Conservation (phyloP, 2,888 invertebrate species). For the Drosophila greeni region DNA sequence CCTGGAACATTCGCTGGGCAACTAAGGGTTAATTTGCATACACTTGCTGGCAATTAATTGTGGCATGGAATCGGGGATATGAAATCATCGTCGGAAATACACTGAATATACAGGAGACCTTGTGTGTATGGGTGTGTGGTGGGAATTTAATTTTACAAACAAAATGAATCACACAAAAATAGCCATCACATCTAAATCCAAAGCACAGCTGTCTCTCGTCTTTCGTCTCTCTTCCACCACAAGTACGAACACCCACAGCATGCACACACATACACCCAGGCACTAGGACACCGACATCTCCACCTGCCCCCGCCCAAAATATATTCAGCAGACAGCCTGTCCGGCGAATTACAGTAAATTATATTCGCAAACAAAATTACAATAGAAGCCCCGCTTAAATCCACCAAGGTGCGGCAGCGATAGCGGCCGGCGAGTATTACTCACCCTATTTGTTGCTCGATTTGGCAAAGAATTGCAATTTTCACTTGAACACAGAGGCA, state of each 20-base stretch:
- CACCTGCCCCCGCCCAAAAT: slow-evolving; percentile 4
- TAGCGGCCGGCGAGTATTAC: not conserved
- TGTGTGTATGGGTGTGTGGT: slow-evolving; percentile 19
- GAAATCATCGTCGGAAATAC: slow-evolving; percentile 70
- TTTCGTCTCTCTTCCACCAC: slow-evolving; percentile 12
- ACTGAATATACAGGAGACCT: slow-evolving; percentile 25
- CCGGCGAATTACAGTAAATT: slow-evolving; percentile 17
- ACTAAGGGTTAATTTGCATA: slow-evolving; percentile 31
- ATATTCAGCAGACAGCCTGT: slow-evolving; percentile 21
- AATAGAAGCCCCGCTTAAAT: slow-evolving; percentile 3
- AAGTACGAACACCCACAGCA: slow-evolving; percentile 35
- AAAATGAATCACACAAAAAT: slow-evolving; percentile 71
- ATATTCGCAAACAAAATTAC: not conserved
- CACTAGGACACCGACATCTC: slow-evolving; percentile 5
- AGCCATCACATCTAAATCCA: slow-evolving; percentile 41
- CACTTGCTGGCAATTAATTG: slow-evolving; percentile 38
- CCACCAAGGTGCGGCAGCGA: slow-evolving; percentile 1
- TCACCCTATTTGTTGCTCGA: slow-evolving; percentile 16
- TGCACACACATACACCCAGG: slow-evolving; percentile 42
- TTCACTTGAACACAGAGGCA: slow-evolving; percentile 18
- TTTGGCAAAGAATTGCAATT: slow-evolving; percentile 10
- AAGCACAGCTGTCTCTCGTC: slow-evolving; percentile 60
- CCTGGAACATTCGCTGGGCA: slow-evolving; percentile 6
- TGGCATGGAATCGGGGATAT: slow-evolving; percentile 46
- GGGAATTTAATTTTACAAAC: slow-evolving; percentile 65